Percentiles rank a stretch among this genome's conserved stretches.
phyloP scores from a whole-genome alignment of 92 coral and sea anemone genomes.

The Zoanthus solanderi region DNA sequence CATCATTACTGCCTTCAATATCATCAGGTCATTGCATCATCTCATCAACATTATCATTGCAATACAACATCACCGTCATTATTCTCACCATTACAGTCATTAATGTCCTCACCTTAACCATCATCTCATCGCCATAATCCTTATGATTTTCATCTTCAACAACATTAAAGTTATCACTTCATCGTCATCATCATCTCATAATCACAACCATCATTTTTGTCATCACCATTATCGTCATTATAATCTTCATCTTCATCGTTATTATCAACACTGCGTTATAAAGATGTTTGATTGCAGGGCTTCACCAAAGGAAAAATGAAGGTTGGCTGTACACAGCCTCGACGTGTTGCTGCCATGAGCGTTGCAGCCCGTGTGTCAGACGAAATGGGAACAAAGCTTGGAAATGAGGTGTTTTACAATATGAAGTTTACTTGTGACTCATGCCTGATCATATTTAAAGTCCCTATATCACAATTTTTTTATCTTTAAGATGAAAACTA shows the following conservation, averaged over 20 bases:
- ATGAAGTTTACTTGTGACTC: neutral
- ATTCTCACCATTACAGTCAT: neutral
- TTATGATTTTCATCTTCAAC: neutral
- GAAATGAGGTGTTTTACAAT: conserved; percentile 82
- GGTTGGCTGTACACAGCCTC: conserved; percentile 98
- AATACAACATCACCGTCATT: neutral
- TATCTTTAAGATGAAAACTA: too few relatives aligned
- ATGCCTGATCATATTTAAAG: too few relatives aligned
- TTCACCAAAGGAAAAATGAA: conserved; percentile 90
- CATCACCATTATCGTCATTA: neutral
- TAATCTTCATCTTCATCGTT: neutral
- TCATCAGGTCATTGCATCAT: too few relatives aligned
- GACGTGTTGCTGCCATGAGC: conserved; percentile 99
- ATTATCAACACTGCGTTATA: neutral
- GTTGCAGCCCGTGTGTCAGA: conserved; percentile 99
- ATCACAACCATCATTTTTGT: neutral
- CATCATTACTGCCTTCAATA: too few relatives aligned
- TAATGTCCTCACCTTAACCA: neutral
- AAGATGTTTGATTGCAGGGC: conserved; percentile 59
- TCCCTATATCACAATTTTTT: too few relatives aligned
- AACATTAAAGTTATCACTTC: neutral
- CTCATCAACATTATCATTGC: neutral
- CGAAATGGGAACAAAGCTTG: conserved; percentile 98
- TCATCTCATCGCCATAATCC: neutral
- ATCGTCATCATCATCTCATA: neutral